Conservation (phyloP, 2,797 vertebrate species). For the Enteromius radiatus region DNA sequence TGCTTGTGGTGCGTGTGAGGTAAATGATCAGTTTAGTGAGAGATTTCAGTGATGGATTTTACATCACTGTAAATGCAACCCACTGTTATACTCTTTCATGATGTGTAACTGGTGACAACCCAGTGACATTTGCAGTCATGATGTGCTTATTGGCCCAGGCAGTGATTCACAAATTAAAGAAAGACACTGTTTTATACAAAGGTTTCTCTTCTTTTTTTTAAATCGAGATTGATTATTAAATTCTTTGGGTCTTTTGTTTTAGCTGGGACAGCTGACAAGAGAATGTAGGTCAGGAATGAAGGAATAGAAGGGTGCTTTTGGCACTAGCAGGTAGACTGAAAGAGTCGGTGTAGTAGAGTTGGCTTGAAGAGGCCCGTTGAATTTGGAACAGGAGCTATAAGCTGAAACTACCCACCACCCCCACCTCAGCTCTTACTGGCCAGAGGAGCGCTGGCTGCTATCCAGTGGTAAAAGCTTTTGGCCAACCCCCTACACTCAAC, state of each 20-base stretch:
- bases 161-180: background rate
- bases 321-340: constrained; percentile 46
- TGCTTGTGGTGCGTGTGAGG: background rate
- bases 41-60: background rate
- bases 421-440: constrained; percentile 38
- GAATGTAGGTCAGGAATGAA: constrained; percentile 45
- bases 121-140: constrained; percentile 1
- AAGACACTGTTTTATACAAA: background rate
- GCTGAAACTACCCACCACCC: constrained; percentile 37
- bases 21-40: constrained; percentile 7
- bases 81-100: background rate
- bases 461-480: constrained; percentile 64
- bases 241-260: constrained; percentile 38
- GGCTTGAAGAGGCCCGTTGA: constrained; percentile 48
- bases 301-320: constrained; percentile 28
- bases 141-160: constrained; percentile 1
- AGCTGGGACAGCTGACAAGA: constrained; percentile 23
- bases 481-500: constrained; percentile 43
- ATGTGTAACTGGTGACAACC: background rate
- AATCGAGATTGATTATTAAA: constrained; percentile 39
- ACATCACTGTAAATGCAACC: background rate
- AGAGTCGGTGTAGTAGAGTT: constrained; percentile 34
- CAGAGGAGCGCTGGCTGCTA: constrained; percentile 50
- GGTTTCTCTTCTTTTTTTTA: background rate
- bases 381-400: constrained; percentile 53